Percentiles rank a stretch among this genome's conserved stretches.
phyloP scores from a whole-genome alignment of 2,797 vertebrate genomes.

The Spheniscus humboldti region DNA sequence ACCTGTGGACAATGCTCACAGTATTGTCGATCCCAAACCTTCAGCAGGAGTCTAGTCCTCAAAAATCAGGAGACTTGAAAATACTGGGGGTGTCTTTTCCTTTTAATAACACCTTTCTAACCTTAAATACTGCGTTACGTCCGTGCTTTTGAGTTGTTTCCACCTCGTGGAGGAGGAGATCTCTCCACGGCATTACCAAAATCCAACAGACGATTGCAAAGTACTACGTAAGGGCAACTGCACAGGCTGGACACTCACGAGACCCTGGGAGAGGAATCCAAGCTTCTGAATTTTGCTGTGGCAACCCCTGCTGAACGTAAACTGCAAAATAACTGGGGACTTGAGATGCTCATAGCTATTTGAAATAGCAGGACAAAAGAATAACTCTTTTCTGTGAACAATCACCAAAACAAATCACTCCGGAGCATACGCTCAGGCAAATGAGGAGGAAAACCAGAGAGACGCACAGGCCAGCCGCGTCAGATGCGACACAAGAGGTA shows the following conservation, averaged over 20 bases:
- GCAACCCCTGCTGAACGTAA: background rate
- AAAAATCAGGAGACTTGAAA: background rate
- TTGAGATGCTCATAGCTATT: background rate
- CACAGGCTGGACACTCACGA: background rate
- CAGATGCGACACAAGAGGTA: fast-evolving
- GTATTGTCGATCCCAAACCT: background rate
- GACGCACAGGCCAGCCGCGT: background rate
- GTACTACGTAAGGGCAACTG: background rate
- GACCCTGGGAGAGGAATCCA: background rate
- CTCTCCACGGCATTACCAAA: fast-evolving
- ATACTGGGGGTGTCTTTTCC: background rate
- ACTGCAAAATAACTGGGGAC: background rate
- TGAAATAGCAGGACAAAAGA: background rate
- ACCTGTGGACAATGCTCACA: background rate
- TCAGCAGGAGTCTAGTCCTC: background rate
- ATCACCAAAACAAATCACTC: background rate
- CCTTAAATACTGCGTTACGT: background rate
- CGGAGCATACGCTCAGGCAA: background rate
- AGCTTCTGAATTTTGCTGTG: background rate
- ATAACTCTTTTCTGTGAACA: background rate
- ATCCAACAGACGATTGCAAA: background rate
- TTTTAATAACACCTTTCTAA: background rate
- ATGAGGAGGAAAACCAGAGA: background rate
- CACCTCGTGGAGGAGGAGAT: background rate
- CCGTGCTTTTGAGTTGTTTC: background rate